Percentiles rank a stretch among this genome's conserved stretches.
Conservation (phyloP, 2,113 vertebrate species). For the Odobenus rosmarus region DNA sequence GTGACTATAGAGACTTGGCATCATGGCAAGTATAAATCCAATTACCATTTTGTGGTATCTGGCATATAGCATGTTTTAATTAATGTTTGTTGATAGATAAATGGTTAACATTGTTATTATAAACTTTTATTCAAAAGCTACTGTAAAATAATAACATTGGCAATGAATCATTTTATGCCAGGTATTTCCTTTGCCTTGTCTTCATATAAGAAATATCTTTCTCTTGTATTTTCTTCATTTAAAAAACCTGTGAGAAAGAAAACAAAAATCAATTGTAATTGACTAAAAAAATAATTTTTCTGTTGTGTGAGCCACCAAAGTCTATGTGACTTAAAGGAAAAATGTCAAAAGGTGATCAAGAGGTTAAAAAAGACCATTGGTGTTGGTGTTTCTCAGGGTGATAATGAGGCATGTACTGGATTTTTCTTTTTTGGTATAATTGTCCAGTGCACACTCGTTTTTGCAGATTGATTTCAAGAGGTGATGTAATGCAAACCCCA, state of each 20-base stretch:
- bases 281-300: constrained; percentile 66
- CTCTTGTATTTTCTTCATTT: constrained; percentile 23
- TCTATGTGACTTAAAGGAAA: constrained; percentile 56
- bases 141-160: constrained; percentile 12
- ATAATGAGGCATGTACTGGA: constrained; percentile 62
- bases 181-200: background rate
- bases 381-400: constrained; percentile 46
- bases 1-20: background rate
- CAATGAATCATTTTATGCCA: background rate
- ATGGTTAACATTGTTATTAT: background rate
- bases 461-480: constrained; percentile 67
- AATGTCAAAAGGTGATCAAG: constrained; percentile 66
- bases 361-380: constrained; percentile 63
- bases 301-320: constrained; percentile 45
- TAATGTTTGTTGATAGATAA: background rate
- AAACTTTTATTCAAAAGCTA: background rate
- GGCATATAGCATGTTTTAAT: background rate
- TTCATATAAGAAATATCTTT: background rate
- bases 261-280: constrained; percentile 75
- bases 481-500: constrained; percentile 23
- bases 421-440: constrained; percentile 55
- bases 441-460: constrained; percentile 50
- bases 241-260: constrained; percentile 45
- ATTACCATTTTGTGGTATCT: constrained; percentile 1
- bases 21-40: background rate